Percentiles rank a stretch among this genome's conserved stretches.
These are phyloP conservation scores for Cepaea nemoralis DNA, from an alignment of 1,140 invertebrate species.

Conservation along the genomic window DNA sequence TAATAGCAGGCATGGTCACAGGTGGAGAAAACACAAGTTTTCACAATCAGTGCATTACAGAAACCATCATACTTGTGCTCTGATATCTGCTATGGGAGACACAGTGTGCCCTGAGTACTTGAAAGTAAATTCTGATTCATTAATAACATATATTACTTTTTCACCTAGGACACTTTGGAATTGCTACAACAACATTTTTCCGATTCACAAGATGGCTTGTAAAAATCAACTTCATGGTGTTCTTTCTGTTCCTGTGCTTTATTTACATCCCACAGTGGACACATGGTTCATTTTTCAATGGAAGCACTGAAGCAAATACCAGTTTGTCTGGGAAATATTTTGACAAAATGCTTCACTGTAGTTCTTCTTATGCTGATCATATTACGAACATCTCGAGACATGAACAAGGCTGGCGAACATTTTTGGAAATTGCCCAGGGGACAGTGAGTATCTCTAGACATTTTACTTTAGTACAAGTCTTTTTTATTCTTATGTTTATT, in stretches of 20 bases:
- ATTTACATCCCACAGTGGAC: conserved; percentile 46
- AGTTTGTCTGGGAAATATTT: conserved; percentile 9
- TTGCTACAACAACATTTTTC: conserved; percentile 81
- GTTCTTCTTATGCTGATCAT: conserved; percentile 42
- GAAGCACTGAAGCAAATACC: neutral
- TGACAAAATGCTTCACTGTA: conserved; percentile 47
- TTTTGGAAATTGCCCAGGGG: conserved; percentile 36
- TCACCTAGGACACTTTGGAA: conserved; percentile 80
- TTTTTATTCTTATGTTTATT: no score
- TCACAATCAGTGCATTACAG: no score
- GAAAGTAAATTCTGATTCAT: no score
- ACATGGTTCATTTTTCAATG: neutral
- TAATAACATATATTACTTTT: neutral
- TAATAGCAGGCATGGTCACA: no score
- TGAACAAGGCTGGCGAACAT: neutral
- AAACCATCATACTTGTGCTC: no score
- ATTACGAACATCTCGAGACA: conserved; percentile 20
- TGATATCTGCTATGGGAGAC: no score
- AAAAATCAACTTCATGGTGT: conserved; percentile 76
- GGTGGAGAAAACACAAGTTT: no score
- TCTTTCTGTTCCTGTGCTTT: conserved; percentile 54
- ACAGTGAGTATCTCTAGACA: conserved; percentile 19
- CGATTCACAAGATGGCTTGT: conserved; percentile 82
- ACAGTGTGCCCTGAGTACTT: no score
- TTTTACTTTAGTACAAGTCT: no score